Conservation (phyloP, 2,113 vertebrate species). For the Peucedramus taeniatus region DNA sequence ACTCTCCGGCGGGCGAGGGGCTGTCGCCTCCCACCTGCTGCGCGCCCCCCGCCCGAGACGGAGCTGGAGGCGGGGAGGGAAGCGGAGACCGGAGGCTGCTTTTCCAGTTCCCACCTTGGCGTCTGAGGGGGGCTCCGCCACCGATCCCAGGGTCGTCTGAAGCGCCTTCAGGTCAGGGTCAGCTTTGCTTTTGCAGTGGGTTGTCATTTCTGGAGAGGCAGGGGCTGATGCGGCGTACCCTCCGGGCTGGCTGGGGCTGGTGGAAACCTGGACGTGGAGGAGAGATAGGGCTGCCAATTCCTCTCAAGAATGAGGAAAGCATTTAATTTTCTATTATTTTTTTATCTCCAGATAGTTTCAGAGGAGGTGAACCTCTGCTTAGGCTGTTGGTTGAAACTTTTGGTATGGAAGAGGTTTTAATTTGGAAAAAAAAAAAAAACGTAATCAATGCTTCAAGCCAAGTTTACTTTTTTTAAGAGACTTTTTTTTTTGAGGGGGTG, state of each 20-base stretch:
- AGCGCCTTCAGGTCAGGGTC: conserved; percentile 47
- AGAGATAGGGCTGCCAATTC: background rate
- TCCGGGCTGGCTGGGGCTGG: background rate
- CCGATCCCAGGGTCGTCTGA: background rate
- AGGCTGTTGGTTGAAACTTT: background rate
- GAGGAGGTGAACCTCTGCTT: background rate
- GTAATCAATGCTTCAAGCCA: background rate
- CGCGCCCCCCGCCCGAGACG: background rate
- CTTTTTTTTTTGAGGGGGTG: no score
- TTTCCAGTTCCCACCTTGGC: background rate
- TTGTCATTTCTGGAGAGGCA: background rate
- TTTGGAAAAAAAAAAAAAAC: background rate
- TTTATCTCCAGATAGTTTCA: background rate
- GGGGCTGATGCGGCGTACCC: background rate
- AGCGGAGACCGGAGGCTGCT: background rate
- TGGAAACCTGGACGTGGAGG: background rate
- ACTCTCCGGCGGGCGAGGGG: background rate
- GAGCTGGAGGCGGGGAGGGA: background rate
- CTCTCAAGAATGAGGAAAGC: background rate
- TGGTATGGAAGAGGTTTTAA: background rate
- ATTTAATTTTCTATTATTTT: background rate
- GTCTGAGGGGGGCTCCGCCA: conserved; percentile 40
- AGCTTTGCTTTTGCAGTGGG: conserved; percentile 18
- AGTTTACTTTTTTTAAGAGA: background rate
- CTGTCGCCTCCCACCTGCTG: conserved; percentile 67